phyloP scores from a whole-genome alignment of 2,797 vertebrate genomes.

The Buceros bicornis region DNA sequence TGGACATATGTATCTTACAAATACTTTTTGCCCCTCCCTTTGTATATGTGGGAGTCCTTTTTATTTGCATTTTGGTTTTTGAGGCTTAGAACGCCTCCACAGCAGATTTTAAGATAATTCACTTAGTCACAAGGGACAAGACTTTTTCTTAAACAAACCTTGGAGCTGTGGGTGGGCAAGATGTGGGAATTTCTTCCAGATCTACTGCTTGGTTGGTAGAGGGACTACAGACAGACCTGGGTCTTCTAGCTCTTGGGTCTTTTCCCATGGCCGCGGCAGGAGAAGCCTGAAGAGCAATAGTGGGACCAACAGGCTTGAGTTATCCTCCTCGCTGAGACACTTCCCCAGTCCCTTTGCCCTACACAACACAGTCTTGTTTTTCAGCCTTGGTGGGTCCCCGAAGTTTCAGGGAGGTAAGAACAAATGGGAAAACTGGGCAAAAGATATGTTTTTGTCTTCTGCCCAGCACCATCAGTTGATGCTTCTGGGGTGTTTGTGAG shows the following conservation, averaged over 20 bases:
- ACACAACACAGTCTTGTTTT: neutral
- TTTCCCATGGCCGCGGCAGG: neutral
- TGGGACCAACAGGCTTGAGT: neutral
- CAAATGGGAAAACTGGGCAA: neutral
- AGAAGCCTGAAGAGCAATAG: neutral
- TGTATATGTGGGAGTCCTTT: neutral
- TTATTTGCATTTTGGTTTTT: neutral
- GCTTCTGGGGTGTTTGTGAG: neutral
- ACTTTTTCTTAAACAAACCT: neutral
- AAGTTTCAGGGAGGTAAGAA: neutral
- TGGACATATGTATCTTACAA: neutral
- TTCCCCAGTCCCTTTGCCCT: neutral
- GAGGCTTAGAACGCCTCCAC: neutral
- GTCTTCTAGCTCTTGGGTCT: neutral
- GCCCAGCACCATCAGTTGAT: neutral
- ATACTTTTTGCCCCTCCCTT: neutral
- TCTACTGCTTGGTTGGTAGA: neutral
- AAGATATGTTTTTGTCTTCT: neutral
- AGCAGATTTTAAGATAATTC: neutral
- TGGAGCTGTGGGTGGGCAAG: neutral
- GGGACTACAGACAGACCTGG: neutral
- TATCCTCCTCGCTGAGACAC: neutral
- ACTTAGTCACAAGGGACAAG: neutral
- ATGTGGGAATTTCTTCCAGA: neutral
- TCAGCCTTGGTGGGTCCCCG: neutral